phyloP scores from a whole-genome alignment of 2,888 invertebrate species.

The Pinctada fucata region DNA sequence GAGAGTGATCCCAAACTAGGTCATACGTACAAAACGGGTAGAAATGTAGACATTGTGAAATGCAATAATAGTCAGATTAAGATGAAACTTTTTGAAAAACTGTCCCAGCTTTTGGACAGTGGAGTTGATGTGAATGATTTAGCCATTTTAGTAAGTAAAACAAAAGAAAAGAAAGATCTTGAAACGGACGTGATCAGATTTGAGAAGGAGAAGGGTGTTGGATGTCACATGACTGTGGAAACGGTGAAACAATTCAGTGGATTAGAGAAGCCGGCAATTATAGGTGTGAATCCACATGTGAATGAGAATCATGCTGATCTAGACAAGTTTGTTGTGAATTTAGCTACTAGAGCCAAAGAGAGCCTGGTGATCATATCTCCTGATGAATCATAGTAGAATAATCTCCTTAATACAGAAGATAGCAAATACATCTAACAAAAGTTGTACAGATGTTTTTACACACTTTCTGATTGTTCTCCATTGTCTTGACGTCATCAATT shows the following conservation, averaged over 20 bases:
- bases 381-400: conserved; percentile 5
- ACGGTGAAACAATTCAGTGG: conserved; percentile 67
- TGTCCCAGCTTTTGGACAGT: conserved; percentile 50
- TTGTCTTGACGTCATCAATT: too few species aligned
- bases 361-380: conserved; percentile 64
- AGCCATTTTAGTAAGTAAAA: conserved; percentile 63
- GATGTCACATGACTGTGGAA: conserved; percentile 49
- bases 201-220: conserved; percentile 15
- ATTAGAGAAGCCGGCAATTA: conserved; percentile 59
- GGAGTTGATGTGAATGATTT: conserved; percentile 59
- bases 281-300: conserved; percentile 63
- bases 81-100: conserved; percentile 50
- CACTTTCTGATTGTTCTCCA: too few species aligned
- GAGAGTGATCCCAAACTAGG: conserved; percentile 55
- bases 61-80: conserved; percentile 57
- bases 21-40: conserved; percentile 60
- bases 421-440: too few species aligned
- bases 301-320: conserved; percentile 65
- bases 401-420: background rate
- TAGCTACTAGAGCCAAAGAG: conserved; percentile 65
- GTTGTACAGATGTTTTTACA: too few species aligned
- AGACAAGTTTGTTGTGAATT: conserved; percentile 61
- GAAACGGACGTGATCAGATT: conserved; percentile 42
- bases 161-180: conserved; percentile 50
- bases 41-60: conserved; percentile 59